Evolutionary conservation across 2,888 invertebrate species (phyloP), one percentile per base, ranked within the genome.

Genomic region (Agrotis segetum): DNA sequence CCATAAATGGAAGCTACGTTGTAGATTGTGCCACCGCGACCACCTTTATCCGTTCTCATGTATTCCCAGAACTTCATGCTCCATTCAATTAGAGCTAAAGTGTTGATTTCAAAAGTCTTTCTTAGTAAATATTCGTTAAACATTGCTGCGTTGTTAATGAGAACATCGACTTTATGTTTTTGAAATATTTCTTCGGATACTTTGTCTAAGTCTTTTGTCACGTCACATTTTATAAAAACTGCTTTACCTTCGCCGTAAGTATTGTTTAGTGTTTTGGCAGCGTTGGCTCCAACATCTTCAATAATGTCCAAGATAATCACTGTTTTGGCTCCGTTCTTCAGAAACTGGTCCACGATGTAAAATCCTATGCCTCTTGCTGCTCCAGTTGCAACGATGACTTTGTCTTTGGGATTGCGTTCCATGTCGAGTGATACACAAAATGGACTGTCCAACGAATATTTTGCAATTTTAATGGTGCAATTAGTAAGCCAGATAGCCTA

Each of bases 1-100:
- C 97, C 97, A 72, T 96, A 94, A 16, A 97, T 94, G 1, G 97
- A 97, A 1, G 97, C 93, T 53, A 97, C 91, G 86, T 97, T 97
- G 24, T 97, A 93, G 59, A 97, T 95, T 3, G 96, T 94, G 6
- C 97, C 97, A 4, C 97, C 97, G 53, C 90, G 87, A 0, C 96
- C 96, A 2, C 96, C 94, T 40, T 93, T 94, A 77, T 96, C 93
- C 62, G 90, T 94, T 17, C 96, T 93, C 96, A 97, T 96, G 86
- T 96, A 92, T 67, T 97, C 92, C 82, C 96, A 92, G 46, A 96
- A 97, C 40, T 96, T 91, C 29, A 96, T 87, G 0, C 94, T 93
- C 74, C 96, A 92, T 58, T 88, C 87, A 5, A 91, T 75, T 2
- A 87, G 34, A 47, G 88, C 90, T 16, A 85, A 79, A 0, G 85